A percentile compares a stretch with the other conserved stretches of the same genome.
Evolutionary conservation across 2,888 invertebrate species (phyloP).

Genomic region (Chloroclystis v-ata): DNA sequence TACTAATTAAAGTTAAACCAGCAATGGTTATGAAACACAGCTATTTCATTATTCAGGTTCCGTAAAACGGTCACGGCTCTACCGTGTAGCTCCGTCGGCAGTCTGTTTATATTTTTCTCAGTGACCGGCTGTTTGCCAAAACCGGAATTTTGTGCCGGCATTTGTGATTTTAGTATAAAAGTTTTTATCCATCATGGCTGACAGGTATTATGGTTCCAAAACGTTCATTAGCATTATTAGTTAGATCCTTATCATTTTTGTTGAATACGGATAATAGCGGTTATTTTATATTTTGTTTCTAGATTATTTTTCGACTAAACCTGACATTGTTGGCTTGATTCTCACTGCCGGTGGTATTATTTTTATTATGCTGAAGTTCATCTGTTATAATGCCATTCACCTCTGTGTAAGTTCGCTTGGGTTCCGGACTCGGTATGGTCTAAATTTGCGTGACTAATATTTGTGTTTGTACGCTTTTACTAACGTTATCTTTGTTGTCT

Average conservation of each 20-base stretch:
- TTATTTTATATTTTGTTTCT: conserved; percentile 52
- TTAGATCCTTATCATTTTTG: conserved; percentile 23
- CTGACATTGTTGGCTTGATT: conserved; percentile 45
- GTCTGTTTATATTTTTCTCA: conserved; percentile 57
- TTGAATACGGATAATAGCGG: conserved; percentile 16
- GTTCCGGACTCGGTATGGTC: conserved; percentile 8
- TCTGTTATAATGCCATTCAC: conserved; percentile 66
- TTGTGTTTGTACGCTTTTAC: conserved; percentile 21
- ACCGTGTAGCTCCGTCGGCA: conserved; percentile 39
- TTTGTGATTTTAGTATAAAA: conserved; percentile 35
- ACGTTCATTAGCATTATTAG: neutral
- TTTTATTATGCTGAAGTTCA: conserved; percentile 32
- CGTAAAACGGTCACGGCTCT: conserved; percentile 33
- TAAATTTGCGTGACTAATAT: conserved; percentile 13
- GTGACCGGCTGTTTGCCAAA: conserved; percentile 54
- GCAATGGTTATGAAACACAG: conserved; percentile 27
- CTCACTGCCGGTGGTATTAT: conserved; percentile 45
- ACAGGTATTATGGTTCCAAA: conserved; percentile 40
- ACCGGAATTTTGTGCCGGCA: conserved; percentile 46
- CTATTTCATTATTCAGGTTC: conserved; percentile 5
- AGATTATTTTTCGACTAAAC: conserved; percentile 54
- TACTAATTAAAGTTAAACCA: conserved; percentile 16
- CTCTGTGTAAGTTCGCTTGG: conserved; percentile 65
- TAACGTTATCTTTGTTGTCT: neutral
- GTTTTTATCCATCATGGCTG: conserved; percentile 47